Conservation (phyloP, 2,797 vertebrate species). For the Dipus sagitta region DNA sequence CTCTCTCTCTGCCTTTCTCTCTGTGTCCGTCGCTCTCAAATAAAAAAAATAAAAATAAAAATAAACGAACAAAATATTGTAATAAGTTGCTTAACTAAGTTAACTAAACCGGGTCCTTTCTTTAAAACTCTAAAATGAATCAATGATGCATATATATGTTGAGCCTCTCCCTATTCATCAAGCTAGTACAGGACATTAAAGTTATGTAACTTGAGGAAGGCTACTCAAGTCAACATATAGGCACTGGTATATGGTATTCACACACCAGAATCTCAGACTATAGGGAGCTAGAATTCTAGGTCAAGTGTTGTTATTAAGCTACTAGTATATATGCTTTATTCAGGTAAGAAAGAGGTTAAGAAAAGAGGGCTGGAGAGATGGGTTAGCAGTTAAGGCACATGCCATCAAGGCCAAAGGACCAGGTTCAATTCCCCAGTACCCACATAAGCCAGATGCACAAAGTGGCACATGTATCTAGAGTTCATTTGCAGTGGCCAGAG, state of each 20-base stretch:
- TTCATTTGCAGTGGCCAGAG: too few species aligned
- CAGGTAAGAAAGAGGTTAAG: background rate
- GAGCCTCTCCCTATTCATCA: background rate
- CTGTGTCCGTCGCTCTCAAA: too few species aligned
- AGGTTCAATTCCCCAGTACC: too few species aligned
- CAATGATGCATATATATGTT: background rate
- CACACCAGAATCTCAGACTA: background rate
- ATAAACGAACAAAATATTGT: too few species aligned
- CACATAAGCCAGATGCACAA: too few species aligned
- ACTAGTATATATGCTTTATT: background rate
- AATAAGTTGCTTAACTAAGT: background rate
- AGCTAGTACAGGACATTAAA: background rate
- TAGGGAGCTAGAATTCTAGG: background rate
- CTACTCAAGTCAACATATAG: background rate
- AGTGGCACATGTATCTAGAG: too few species aligned
- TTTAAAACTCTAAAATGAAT: conserved; percentile 28
- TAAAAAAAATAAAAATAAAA: too few species aligned
- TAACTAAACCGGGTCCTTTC: background rate
- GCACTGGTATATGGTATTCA: background rate
- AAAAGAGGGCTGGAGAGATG: too few species aligned
- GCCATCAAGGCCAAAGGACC: too few species aligned
- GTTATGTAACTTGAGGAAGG: background rate
- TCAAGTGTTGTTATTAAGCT: background rate
- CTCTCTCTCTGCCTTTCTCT: too few species aligned
- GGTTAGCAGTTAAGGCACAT: too few species aligned